Conservation (phyloP, 2,797 vertebrate genomes). For the Columba guinea region DNA sequence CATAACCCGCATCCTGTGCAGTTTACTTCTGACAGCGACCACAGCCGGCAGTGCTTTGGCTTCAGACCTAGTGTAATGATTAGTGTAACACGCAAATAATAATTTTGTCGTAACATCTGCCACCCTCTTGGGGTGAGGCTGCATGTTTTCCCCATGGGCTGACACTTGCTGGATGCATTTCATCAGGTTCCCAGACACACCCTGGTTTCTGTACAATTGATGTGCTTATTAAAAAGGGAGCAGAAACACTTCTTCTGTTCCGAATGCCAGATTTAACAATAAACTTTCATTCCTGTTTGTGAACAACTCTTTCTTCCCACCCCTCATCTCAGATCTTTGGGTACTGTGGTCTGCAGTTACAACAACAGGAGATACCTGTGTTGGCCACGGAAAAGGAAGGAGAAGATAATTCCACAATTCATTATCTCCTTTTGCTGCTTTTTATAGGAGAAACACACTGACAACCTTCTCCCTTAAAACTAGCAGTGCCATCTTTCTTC, state of each 20-base stretch:
- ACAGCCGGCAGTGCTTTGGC: slow-evolving; percentile 9
- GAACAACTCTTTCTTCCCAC: neutral
- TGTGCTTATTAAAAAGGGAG: slow-evolving; percentile 32
- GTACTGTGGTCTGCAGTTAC: neutral
- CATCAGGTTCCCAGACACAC: slow-evolving; percentile 69
- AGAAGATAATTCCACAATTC: neutral
- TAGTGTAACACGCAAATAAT: slow-evolving; percentile 34
- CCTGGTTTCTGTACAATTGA: slow-evolving; percentile 62
- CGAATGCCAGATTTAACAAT: slow-evolving; percentile 22
- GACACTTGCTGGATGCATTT: slow-evolving; percentile 35
- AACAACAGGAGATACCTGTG: neutral
- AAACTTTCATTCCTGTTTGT: neutral
- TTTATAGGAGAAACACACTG: neutral
- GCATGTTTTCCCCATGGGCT: slow-evolving; percentile 48
- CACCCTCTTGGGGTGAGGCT: slow-evolving; percentile 59
- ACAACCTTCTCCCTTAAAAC: neutral
- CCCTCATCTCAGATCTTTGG: neutral
- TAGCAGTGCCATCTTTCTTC: neutral
- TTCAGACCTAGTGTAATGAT: neutral
- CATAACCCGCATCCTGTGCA: neutral
- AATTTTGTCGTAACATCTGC: slow-evolving; percentile 57
- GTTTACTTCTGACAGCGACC: neutral
- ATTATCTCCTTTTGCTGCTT: neutral
- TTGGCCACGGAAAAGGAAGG: neutral
- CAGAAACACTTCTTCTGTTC: slow-evolving; percentile 17